Conservation (phyloP, 2,797 vertebrate genomes). For the Protonibea diacanthus region DNA sequence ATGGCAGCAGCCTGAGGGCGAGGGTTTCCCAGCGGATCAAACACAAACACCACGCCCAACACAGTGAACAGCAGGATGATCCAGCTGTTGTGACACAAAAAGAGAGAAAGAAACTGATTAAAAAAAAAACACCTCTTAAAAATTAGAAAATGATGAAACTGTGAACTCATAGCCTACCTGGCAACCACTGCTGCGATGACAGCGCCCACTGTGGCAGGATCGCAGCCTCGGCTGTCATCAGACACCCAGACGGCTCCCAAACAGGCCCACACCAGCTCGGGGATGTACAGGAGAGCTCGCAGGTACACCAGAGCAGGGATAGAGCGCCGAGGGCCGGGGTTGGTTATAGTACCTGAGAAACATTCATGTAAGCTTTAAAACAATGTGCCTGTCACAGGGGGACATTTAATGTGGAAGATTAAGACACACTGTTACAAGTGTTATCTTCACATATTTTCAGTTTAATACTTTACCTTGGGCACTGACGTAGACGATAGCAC, state of each 20-base stretch:
- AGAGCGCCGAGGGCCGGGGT: slow-evolving; percentile 92
- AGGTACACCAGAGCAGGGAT: slow-evolving; percentile 93
- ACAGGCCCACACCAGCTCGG: slow-evolving; percentile 94
- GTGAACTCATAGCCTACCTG: slow-evolving; percentile 81
- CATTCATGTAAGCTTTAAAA: background rate
- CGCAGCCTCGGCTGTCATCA: slow-evolving; percentile 86
- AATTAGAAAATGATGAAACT: background rate
- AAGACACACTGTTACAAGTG: background rate
- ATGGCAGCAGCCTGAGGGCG: slow-evolving; percentile 54
- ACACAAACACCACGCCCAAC: slow-evolving; percentile 91
- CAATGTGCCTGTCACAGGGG: no score
- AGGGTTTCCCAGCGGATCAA: slow-evolving; percentile 92
- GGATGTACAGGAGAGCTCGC: slow-evolving; percentile 91
- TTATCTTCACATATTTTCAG: background rate
- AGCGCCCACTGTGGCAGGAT: slow-evolving; percentile 86
- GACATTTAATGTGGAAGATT: background rate
- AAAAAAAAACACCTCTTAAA: background rate
- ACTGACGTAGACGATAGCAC: slow-evolving; percentile 91
- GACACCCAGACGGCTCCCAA: slow-evolving; percentile 94
- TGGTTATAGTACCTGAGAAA: slow-evolving; percentile 93
- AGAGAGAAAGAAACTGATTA: background rate
- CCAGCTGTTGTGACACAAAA: slow-evolving; percentile 87
- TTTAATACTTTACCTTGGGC: slow-evolving; percentile 89
- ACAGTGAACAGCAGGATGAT: slow-evolving; percentile 90
- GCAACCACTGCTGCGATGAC: slow-evolving; percentile 90